A percentile compares a stretch with the other conserved stretches of the same genome.
Evolutionary conservation across 2,888 invertebrate genomes (phyloP).

Genomic region (Phanerotoma sp.): DNA sequence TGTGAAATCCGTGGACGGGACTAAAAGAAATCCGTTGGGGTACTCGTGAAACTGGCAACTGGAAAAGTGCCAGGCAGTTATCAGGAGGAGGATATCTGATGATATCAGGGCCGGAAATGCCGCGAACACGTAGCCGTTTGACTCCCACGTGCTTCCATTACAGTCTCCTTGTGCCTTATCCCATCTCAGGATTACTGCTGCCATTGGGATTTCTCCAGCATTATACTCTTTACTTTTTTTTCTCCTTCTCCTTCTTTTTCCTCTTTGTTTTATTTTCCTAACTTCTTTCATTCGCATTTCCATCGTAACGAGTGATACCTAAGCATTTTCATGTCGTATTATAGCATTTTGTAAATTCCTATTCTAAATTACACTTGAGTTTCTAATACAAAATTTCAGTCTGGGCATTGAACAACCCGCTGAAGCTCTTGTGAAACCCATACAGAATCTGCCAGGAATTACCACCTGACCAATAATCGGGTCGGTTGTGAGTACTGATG

Average conservation of each 20-base stretch:
- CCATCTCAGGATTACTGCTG: conserved; percentile 15
- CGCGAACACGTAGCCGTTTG: conserved; percentile 34
- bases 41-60: conserved; percentile 27
- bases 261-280: conserved; percentile 1
- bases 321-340: no score
- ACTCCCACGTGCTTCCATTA: conserved; percentile 31
- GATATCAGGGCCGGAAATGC: conserved; percentile 34
- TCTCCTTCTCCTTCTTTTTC: conserved; percentile 7
- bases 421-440: no score
- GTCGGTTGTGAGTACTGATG: no score
- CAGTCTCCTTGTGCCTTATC: conserved; percentile 21
- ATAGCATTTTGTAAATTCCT: no score
- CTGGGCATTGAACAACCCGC: no score
- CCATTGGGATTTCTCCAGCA: conserved; percentile 18
- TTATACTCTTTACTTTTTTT: conserved; percentile 14
- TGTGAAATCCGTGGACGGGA: conserved; percentile 27
- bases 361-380: no score
- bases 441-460: no score
- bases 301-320: no score
- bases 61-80: conserved; percentile 38
- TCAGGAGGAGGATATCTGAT: conserved; percentile 36
- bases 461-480: no score
- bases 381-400: no score
- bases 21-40: conserved; percentile 23
- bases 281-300: no score